Evolutionary conservation across 1,140 invertebrate species (phyloP), one percentile per base, ranked within the genome.

Genomic region (Cecropterus lyciades): DNA sequence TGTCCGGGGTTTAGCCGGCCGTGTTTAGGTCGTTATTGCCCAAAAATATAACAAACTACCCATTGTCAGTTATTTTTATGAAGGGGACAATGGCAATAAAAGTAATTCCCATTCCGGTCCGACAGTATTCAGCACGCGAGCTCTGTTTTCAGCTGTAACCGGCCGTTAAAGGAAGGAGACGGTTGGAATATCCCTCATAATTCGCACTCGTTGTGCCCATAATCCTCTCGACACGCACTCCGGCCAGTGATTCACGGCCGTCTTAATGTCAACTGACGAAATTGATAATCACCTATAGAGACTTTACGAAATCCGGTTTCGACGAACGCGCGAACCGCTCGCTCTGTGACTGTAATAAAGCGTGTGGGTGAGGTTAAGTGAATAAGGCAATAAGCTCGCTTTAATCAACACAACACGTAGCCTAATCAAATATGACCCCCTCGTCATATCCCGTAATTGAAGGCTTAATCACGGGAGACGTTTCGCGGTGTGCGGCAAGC

Each of bases 341-440:
- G 66, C 67, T 73, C 64, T 53, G 62, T 73, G 75, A 53, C 68
- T 55, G 51, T 68, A 55, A 62, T 72, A 51, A 70, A 59, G 49
- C 46, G 79, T 67, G 80, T 79, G 72, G 76, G 76, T 73, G 75
- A 78, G 62, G 59, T 80, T 72, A 82, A 87, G 76, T 84, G 83
- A 85, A 82, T 87, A 88, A 83, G 82, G 82, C 83, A 89, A 91
- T 89, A 86, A 89, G 82, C 83, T 87, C 79, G 79, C 78, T 89
- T 89, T 91, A 89, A 91, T 89, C 86, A 87, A 89, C 84, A 87
- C 79, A 85, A 89, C 87, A 84, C 79, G 82, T 85, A 84, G 78
- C 84, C 86, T 91, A 89, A 89, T 89, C 89, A 89, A 89, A 91
- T 89, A 91, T 91, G 84, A 85, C 84, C 82, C 88, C 83, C 83